Evolutionary conservation across 2,113 vertebrate species (phyloP), one percentile per base, ranked within the genome.

Genomic region (Hippocampus comes): DNA sequence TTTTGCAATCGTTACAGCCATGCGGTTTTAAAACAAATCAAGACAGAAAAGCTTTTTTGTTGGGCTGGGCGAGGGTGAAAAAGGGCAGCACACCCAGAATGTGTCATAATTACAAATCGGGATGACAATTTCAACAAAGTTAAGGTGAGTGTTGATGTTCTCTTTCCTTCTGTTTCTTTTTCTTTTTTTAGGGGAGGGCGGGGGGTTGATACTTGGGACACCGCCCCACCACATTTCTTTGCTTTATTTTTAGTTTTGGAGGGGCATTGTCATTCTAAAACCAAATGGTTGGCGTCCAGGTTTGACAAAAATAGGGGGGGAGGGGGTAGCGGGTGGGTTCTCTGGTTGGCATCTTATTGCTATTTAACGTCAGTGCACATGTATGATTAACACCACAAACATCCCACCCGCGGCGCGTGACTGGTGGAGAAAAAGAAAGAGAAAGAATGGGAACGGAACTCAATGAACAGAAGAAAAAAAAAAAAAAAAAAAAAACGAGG

Each of bases 301-400:
- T 79, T 74, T 84, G 85, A 82, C 80, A 55, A 61, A 21, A 79
- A 41, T 71, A 23, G 78, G 42, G 76, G 43, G 43, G 12, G 5
- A 65, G 77, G 73, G 20, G 6, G 18, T 27, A 78, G 78, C 84
- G 73, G 77, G 65, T 41, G 63, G 84, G 80, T 80, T 81, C 83
- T 86, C 67, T 74, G 78, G 66, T 42, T 55, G 84, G 82, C 80
- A 79, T 84, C 86, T 94, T 93, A 92, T 93, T 94, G 91, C 91
- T 93, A 89, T 91, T 66, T 86, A 86, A 92, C 93, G 89, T 93
- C 92, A 92, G 93, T 94, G 93, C 93, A 93, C 92, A 87, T 89
- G 89, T 66, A 86, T 83, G 89, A 91, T 87, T 82, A 84, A 89
- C 75, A 86, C 75, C 74, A 85, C 84, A 89, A 82, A 87, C 83